Percentiles rank a stretch among this genome's conserved stretches.
These are phyloP conservation scores for Prosapia bicincta DNA, from an alignment of 2,888 invertebrate genomes.

Conservation along the genomic window DNA sequence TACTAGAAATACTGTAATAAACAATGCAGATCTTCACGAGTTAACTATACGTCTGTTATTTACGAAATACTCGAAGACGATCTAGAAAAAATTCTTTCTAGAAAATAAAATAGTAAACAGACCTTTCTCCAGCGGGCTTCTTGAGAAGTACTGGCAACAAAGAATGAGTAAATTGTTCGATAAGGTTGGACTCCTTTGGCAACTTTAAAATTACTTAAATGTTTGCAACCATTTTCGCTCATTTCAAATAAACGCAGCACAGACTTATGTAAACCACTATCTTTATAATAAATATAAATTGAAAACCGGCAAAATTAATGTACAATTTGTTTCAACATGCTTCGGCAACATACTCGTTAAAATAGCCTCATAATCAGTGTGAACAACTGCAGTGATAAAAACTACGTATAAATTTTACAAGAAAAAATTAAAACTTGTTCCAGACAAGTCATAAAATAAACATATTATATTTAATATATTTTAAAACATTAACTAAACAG, in stretches of 20 bases:
- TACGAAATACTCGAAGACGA: background rate
- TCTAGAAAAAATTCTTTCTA: constrained; percentile 25
- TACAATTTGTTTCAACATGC: background rate
- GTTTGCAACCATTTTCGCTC: constrained; percentile 62
- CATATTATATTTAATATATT: no score
- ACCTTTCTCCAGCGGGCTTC: constrained; percentile 84
- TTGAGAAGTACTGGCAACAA: constrained; percentile 75
- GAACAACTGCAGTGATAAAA: background rate
- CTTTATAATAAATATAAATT: background rate
- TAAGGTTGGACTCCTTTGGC: constrained; percentile 70
- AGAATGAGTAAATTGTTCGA: constrained; percentile 79
- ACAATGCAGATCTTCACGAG: background rate
- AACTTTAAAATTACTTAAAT: constrained; percentile 75
- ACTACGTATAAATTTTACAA: background rate
- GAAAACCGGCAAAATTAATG: background rate
- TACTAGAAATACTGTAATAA: background rate
- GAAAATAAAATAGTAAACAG: constrained; percentile 38
- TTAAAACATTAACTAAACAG: background rate
- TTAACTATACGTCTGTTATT: background rate
- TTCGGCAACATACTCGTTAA: background rate
- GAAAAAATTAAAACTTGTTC: no score
- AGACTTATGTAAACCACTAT: background rate
- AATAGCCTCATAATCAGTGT: background rate
- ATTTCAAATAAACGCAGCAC: background rate
- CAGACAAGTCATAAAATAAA: no score